A percentile compares a stretch with the other conserved stretches of the same genome.
Evolutionary conservation across 2,888 invertebrate species (phyloP).

Genomic region (Carpatolechia fugitivella): DNA sequence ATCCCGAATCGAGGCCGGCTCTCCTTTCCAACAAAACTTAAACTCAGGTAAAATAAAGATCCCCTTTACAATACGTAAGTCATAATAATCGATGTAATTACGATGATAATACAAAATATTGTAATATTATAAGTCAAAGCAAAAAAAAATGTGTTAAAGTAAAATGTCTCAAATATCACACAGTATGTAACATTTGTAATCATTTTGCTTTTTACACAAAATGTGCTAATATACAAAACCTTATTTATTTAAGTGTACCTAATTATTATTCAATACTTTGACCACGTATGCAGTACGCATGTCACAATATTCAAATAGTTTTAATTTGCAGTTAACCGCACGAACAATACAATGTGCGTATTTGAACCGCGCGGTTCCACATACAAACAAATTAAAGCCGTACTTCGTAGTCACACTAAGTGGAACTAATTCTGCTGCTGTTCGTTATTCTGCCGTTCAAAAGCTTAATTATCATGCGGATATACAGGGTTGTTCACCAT

Average conservation of each 20-base stretch:
- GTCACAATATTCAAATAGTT: not conserved
- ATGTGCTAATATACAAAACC: not conserved
- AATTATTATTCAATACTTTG: not conserved
- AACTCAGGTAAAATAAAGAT: too few relatives aligned
- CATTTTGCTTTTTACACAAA: too few relatives aligned
- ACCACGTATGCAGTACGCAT: not conserved
- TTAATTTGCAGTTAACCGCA: conserved; percentile 4
- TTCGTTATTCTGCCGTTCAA: conserved; percentile 29
- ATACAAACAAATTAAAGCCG: conserved; percentile 14
- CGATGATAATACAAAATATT: too few relatives aligned
- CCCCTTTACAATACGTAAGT: too few relatives aligned
- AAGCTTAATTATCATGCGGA: conserved; percentile 31
- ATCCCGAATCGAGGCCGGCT: too few relatives aligned
- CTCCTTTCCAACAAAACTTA: too few relatives aligned
- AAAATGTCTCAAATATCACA: too few relatives aligned
- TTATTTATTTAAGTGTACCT: not conserved
- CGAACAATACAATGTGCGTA: not conserved
- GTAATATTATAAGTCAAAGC: too few relatives aligned
- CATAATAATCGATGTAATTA: too few relatives aligned
- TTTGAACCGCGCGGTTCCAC: not conserved
- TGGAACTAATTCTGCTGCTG: conserved; percentile 22
- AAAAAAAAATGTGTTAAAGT: too few relatives aligned
- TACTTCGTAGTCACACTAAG: conserved; percentile 10
- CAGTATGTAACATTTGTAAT: too few relatives aligned
- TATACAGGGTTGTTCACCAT: not conserved